Conservation (phyloP, 2,113 vertebrate species). For the Donacobius atricapilla region DNA sequence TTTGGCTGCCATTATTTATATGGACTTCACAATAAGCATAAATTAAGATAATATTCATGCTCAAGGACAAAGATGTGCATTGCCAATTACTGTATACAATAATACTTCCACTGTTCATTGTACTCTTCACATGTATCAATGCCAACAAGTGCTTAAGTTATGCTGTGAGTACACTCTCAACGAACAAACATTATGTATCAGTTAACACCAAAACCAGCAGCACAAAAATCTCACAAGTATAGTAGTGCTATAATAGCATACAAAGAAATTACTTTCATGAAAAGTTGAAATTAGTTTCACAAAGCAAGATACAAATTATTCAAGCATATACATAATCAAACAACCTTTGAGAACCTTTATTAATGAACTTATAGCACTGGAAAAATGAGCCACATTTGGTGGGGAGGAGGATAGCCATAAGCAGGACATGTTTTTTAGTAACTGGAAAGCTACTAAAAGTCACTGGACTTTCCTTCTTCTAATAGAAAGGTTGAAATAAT, state of each 20-base stretch:
- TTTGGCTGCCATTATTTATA: background rate
- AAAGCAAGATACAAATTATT: background rate
- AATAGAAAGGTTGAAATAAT: background rate
- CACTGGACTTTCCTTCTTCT: background rate
- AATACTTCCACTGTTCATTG: background rate
- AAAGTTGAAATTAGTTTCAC: background rate
- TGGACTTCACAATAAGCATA: background rate
- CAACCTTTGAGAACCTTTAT: background rate
- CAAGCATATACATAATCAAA: background rate
- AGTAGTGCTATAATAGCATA: background rate
- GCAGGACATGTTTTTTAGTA: background rate
- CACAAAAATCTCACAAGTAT: background rate
- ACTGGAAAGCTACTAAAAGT: background rate
- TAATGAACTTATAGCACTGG: background rate
- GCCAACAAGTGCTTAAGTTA: background rate
- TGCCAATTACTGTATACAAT: background rate
- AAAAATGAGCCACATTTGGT: background rate
- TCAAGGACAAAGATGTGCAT: background rate
- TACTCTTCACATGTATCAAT: background rate
- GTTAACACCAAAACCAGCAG: conserved; percentile 2
- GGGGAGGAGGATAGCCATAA: background rate
- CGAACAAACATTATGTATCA: conserved; percentile 1
- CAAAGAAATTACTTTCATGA: background rate
- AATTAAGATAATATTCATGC: background rate
- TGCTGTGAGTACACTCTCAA: background rate